Conservation (phyloP, 1,140 invertebrate species). For the Drosophila navojoa region DNA sequence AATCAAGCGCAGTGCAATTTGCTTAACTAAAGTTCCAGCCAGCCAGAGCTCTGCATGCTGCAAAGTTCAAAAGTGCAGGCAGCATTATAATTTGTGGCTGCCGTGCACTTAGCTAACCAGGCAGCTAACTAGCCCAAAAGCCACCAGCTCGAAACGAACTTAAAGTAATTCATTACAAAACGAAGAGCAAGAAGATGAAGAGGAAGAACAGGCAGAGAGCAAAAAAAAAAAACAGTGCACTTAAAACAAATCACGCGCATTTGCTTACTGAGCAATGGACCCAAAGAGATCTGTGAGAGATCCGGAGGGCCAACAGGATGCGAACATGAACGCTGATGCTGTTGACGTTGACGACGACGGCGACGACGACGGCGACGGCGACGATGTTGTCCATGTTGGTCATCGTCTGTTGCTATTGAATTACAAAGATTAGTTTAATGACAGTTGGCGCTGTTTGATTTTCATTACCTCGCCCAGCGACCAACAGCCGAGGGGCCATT, state of each 20-base stretch:
- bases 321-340: slow-evolving; percentile 27
- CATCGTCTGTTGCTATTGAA: slow-evolving; percentile 72
- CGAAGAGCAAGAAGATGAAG: slow-evolving; percentile 4
- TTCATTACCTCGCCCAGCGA: slow-evolving; percentile 68
- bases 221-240: slow-evolving; percentile 38
- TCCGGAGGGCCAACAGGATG: slow-evolving; percentile 30
- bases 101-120: slow-evolving; percentile 74
- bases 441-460: slow-evolving; percentile 81
- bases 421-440: slow-evolving; percentile 81
- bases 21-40: slow-evolving; percentile 45
- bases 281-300: neutral
- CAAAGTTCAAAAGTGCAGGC: slow-evolving; percentile 77
- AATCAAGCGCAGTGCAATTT: slow-evolving; percentile 71
- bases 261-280: slow-evolving; percentile 28
- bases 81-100: slow-evolving; percentile 79
- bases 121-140: slow-evolving; percentile 49
- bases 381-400: slow-evolving; percentile 20
- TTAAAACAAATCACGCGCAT: slow-evolving; percentile 58
- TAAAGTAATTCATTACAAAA: slow-evolving; percentile 67
- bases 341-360: slow-evolving; percentile 3
- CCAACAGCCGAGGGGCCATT: slow-evolving; percentile 59
- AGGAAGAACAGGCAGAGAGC: neutral
- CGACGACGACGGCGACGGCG: neutral
- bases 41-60: slow-evolving; percentile 25
- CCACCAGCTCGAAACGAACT: slow-evolving; percentile 31